Percentiles rank a stretch among this genome's conserved stretches.
These are phyloP conservation scores for Chamaea fasciata DNA, from an alignment of 2,113 vertebrate species.

Conservation along the genomic window DNA sequence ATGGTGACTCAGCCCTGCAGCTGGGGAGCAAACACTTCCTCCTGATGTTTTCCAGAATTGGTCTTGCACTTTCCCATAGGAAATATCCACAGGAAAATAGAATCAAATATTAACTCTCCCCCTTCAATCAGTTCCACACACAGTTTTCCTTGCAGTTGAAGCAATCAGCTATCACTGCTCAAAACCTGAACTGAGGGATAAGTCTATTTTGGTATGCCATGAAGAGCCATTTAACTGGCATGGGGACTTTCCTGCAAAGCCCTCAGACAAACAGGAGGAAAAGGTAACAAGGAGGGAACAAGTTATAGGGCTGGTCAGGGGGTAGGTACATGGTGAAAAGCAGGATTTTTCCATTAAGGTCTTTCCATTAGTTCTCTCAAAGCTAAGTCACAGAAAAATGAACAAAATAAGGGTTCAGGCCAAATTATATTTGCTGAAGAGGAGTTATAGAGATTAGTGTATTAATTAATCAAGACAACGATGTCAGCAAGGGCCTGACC, in stretches of 20 bases:
- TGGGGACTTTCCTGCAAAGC: not conserved
- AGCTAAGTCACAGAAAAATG: not conserved
- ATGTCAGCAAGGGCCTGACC: slow-evolving; percentile 41
- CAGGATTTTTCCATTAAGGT: not conserved
- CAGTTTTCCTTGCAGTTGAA: not conserved
- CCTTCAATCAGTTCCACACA: not conserved
- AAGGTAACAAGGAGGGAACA: not conserved
- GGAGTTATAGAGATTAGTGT: slow-evolving; percentile 33
- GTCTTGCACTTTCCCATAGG: not conserved
- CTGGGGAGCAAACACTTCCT: not conserved
- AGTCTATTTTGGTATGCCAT: not conserved
- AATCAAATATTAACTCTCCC: not conserved
- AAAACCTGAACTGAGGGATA: not conserved
- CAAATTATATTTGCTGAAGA: slow-evolving; percentile 43
- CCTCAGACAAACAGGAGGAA: not conserved
- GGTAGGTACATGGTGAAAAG: not conserved
- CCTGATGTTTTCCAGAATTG: not conserved
- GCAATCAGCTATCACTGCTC: not conserved
- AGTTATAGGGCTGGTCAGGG: rapidly evolving
- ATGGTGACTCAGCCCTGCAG: not conserved
- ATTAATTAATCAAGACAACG: slow-evolving; percentile 34
- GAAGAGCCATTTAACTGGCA: not conserved
- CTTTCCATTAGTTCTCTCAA: not conserved
- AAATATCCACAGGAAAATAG: not conserved
- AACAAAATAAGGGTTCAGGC: not conserved